Percentiles rank a stretch among this genome's conserved stretches.
phyloP scores from a whole-genome alignment of 2,888 invertebrate genomes.

The Drosophila barbarae region DNA sequence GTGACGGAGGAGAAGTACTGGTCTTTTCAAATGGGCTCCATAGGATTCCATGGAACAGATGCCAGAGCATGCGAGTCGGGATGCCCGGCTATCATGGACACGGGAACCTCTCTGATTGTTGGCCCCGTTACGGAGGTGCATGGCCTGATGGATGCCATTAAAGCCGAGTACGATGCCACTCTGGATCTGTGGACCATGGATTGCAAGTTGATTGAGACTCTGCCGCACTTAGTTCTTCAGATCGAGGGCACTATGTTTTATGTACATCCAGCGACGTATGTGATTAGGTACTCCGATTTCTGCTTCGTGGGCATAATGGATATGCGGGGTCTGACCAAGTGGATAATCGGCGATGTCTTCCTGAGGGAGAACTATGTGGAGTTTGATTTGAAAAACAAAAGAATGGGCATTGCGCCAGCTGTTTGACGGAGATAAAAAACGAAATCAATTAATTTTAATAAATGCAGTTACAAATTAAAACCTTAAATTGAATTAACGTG shows the following conservation, averaged over 20 bases:
- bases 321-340: slow-evolving; percentile 22
- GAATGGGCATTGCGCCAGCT: slow-evolving; percentile 31
- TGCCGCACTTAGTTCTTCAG: background rate
- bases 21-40: slow-evolving; percentile 19
- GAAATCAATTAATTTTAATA: background rate
- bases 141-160: background rate
- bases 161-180: slow-evolving; percentile 10
- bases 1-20: slow-evolving; percentile 30
- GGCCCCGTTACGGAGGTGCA: slow-evolving; percentile 23
- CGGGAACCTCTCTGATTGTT: slow-evolving; percentile 34
- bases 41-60: slow-evolving; percentile 11
- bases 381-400: slow-evolving; percentile 22
- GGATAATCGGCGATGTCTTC: slow-evolving; percentile 38
- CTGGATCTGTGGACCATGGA: slow-evolving; percentile 20
- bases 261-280: slow-evolving; percentile 29
- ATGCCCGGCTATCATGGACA: slow-evolving; percentile 32
- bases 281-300: slow-evolving; percentile 12
- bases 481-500: background rate
- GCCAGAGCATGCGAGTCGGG: background rate
- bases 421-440: background rate
- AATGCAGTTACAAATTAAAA: too few species aligned
- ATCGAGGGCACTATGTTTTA: slow-evolving; percentile 19
- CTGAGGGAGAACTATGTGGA: slow-evolving; percentile 31
- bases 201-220: slow-evolving; percentile 2
- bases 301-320: slow-evolving; percentile 33